A percentile compares a stretch with the other conserved stretches of the same genome.
Evolutionary conservation across 2,797 vertebrate species (phyloP).

Genomic region (Leucoraja ocellata): DNA sequence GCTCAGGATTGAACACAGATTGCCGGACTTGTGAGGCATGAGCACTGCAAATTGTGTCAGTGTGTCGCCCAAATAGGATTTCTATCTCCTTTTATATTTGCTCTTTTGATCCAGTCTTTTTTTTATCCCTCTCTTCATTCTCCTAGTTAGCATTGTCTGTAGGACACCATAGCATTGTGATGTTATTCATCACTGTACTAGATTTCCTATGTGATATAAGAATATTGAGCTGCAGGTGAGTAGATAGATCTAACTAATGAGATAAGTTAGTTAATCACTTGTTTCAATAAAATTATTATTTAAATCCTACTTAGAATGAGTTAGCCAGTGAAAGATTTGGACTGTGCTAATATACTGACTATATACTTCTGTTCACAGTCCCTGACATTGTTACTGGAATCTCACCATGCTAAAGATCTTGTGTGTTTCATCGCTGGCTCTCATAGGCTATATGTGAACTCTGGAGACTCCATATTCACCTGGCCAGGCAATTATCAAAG

Average conservation of each 20-base stretch:
- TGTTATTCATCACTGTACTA: not conserved
- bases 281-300: not conserved
- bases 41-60: too few relatives aligned
- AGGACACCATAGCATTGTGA: not conserved
- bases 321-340: not conserved
- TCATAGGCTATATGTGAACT: slow-evolving; percentile 75
- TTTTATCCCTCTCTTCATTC: not conserved
- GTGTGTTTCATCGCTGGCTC: slow-evolving; percentile 83
- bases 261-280: not conserved
- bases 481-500: slow-evolving; percentile 66
- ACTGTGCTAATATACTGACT: not conserved
- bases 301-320: not conserved
- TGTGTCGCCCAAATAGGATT: not conserved
- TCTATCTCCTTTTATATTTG: not conserved
- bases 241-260: not conserved
- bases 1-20: too few relatives aligned
- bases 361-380: slow-evolving; percentile 59
- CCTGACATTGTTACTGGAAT: slow-evolving; percentile 82
- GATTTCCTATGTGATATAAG: not conserved
- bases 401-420: slow-evolving; percentile 83
- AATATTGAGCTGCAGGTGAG: not conserved
- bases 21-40: too few relatives aligned
- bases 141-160: not conserved
- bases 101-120: not conserved
- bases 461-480: slow-evolving; percentile 68